Base-by-base conservation (phyloP, 2,113 vertebrate genomes). In the Ciconia maguari region DNA sequence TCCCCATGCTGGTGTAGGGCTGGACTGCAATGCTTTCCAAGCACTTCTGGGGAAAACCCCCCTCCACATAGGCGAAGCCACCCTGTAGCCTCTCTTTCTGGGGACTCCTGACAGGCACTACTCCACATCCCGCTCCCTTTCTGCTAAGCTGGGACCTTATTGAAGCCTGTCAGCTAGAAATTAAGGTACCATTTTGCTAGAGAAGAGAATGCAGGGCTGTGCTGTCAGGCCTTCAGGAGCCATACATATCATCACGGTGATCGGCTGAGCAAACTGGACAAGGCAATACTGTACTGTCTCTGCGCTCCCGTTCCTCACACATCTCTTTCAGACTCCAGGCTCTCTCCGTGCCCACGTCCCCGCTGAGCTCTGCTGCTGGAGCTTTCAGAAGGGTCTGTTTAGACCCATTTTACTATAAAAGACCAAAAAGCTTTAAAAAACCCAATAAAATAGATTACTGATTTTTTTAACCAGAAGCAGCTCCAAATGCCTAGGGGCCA, bases 251-350 rank as follows among this genome's bases (percentile, higher is more conserved):
- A 21, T 9, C 75, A 36, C 1, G 2, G 65, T 5, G 30, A 80
- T 13, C 34, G 82, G 69, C 65, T 2, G 12, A 70, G 70, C 32
- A 51, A 72, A 62, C 29, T 13, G 32, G 69, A 81, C 25, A 57
- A 71, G 82, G 62, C 34, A 62, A 20, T 9, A 57, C 15, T 15
- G 52, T 83, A 30, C 46, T 2, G 1, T 4, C 42, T 26, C 55
- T 36, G 46, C 1, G 1, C 16, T 51, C 13, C 65, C 55, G 24
- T 66, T 30, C 65, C 51, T 0, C 0, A n/a, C 38, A 29, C 0
- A 0, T 13, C 80, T 70, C 36, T 6, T 61, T 61, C 18, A 49
- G 32, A 17, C 24, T 22, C 21, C 36, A 66, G 30, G 36, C 19
- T 49, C 68, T 41, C 54, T 46, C 58, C 3, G 1, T 30, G 42